phyloP scores from a whole-genome alignment of 2,888 invertebrate species.

The Phengaris arion region DNA sequence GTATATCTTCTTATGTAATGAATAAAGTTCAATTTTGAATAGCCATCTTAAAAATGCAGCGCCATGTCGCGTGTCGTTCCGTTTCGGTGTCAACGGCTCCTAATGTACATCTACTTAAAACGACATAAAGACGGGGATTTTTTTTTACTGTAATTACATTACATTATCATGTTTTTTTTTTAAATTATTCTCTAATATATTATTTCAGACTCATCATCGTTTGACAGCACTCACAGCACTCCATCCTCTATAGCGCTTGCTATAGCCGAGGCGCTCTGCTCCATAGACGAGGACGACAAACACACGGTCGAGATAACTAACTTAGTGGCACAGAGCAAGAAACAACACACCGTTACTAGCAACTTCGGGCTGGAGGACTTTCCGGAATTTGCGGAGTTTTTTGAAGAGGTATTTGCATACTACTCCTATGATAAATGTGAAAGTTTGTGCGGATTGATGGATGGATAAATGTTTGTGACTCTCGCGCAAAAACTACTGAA shows the following conservation, averaged over 20 bases:
- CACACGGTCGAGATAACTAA: slow-evolving; percentile 86
- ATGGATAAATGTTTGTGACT: too few relatives aligned
- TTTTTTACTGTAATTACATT: too few relatives aligned
- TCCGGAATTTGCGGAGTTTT: slow-evolving; percentile 67
- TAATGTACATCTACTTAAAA: too few relatives aligned
- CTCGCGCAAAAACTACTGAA: too few relatives aligned
- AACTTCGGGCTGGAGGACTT: slow-evolving; percentile 69
- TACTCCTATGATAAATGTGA: not conserved
- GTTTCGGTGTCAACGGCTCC: too few relatives aligned
- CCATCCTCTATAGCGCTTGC: slow-evolving; percentile 82
- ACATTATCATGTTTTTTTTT: too few relatives aligned
- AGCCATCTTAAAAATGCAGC: too few relatives aligned
- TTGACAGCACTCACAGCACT: slow-evolving; percentile 63
- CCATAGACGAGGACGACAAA: slow-evolving; percentile 88
- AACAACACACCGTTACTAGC: slow-evolving; percentile 55
- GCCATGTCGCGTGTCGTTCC: too few relatives aligned
- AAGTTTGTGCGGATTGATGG: too few relatives aligned
- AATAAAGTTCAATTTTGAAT: too few relatives aligned
- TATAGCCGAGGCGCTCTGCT: slow-evolving; percentile 87
- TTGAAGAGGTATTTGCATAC: slow-evolving; percentile 56
- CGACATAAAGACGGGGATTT: too few relatives aligned
- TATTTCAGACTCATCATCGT: slow-evolving; percentile 60
- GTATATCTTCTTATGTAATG: too few relatives aligned
- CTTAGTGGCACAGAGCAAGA: slow-evolving; percentile 79
- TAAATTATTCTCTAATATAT: not conserved